These are phyloP conservation scores for Accipiter virgatus DNA, from an alignment of 2,113 vertebrate species.

Conservation along the genomic window DNA sequence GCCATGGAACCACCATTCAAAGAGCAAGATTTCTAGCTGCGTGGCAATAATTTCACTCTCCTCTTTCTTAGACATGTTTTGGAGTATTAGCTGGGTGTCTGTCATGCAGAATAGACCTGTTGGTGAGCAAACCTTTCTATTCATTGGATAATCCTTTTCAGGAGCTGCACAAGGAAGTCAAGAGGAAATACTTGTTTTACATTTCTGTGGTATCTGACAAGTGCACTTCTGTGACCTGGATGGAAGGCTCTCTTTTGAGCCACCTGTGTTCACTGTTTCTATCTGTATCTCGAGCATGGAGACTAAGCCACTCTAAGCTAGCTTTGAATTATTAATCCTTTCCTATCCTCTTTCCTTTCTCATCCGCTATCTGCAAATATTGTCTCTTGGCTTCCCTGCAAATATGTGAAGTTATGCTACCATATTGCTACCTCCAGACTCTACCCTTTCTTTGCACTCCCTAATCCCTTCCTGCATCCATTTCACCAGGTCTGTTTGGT, in stretches of 20 bases:
- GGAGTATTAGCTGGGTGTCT: background rate
- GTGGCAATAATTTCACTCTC: background rate
- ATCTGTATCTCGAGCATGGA: background rate
- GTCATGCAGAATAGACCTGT: background rate
- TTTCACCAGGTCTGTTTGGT: background rate
- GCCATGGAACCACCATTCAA: background rate
- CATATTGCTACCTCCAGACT: background rate
- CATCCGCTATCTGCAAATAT: background rate
- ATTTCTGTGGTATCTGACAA: background rate
- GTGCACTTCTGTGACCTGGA: background rate
- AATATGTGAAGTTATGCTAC: background rate
- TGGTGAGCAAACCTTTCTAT: background rate
- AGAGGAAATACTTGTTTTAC: background rate
- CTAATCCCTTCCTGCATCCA: background rate
- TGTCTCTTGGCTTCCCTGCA: background rate
- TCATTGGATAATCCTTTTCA: background rate
- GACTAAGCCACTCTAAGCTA: background rate
- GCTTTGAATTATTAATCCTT: background rate
- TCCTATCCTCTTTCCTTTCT: background rate
- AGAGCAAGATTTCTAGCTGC: background rate
- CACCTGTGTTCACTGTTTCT: background rate
- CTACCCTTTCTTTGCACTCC: background rate
- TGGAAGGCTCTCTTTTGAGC: background rate
- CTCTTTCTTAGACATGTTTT: background rate
- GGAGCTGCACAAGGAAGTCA: background rate